Evolutionary conservation across 2,888 invertebrate genomes (phyloP).

Genomic region (Yponomeuta malinellus): DNA sequence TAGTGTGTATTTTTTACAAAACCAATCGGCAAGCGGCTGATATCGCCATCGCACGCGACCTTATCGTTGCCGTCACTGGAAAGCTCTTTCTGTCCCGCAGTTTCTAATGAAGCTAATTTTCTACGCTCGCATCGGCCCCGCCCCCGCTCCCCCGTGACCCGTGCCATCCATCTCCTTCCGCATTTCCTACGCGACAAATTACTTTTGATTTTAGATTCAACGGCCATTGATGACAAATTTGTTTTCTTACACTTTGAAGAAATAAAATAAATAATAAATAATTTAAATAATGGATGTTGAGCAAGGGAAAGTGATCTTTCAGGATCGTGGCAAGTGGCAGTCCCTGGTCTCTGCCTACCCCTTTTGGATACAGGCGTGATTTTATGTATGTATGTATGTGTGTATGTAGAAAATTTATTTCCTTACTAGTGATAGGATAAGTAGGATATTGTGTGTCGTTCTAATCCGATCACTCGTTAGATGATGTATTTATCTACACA

Average conservation of each 20-base stretch:
- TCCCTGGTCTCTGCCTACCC: too few relatives aligned
- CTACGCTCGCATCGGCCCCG: constrained; percentile 54
- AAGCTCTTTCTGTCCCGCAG: constrained; percentile 28
- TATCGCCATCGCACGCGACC: constrained; percentile 22
- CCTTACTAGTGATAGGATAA: too few relatives aligned
- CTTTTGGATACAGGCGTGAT: too few relatives aligned
- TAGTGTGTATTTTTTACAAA: background rate
- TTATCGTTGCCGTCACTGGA: constrained; percentile 36
- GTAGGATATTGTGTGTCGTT: too few relatives aligned
- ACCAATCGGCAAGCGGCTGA: background rate
- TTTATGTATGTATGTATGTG: too few relatives aligned
- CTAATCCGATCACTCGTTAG: too few relatives aligned
- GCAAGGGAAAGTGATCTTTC: too few relatives aligned
- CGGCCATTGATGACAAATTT: constrained; percentile 41
- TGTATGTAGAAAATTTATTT: too few relatives aligned
- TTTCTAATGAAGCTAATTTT: constrained; percentile 72
- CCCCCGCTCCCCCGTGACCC: constrained; percentile 65
- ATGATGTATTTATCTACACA: too few relatives aligned
- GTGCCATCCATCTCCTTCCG: constrained; percentile 67
- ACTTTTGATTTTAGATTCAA: constrained; percentile 68
- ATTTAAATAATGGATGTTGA: too few relatives aligned
- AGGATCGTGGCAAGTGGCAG: too few relatives aligned
- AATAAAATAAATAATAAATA: too few relatives aligned
- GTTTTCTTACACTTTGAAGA: background rate
- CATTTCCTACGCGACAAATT: constrained; percentile 64